Percentiles rank a stretch among this genome's conserved stretches.
Conservation (phyloP, 2,888 invertebrate genomes). For the Atherix ibis region DNA sequence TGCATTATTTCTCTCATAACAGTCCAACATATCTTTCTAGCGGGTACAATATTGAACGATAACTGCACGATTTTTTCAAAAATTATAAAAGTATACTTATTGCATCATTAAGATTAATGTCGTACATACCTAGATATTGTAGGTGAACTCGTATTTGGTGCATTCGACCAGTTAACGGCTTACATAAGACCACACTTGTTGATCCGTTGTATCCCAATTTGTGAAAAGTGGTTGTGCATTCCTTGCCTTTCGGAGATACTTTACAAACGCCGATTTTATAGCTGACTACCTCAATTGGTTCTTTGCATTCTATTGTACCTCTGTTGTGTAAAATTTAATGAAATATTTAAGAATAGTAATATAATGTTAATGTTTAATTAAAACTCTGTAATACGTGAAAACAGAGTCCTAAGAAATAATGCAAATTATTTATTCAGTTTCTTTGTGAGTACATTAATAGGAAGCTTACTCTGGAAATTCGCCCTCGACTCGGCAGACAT, state of each 20-base stretch:
- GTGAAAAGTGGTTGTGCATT: constrained; percentile 81
- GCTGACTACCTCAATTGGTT: constrained; percentile 85
- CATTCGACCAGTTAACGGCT: constrained; percentile 92
- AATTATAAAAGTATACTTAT: too few relatives aligned
- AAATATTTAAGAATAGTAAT: constrained; percentile 9
- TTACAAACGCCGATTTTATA: constrained; percentile 94
- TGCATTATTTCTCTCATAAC: too few relatives aligned
- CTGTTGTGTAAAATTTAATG: too few relatives aligned
- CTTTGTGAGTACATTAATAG: too few relatives aligned
- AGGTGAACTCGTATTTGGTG: constrained; percentile 98
- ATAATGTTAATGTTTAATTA: too few relatives aligned
- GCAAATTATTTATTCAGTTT: too few relatives aligned
- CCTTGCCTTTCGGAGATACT: constrained; percentile 83
- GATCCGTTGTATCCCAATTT: constrained; percentile 75
- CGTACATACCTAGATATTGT: constrained; percentile 80
- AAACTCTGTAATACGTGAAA: too few relatives aligned
- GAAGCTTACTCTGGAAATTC: constrained; percentile 73
- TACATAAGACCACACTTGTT: constrained; percentile 86
- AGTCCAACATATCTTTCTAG: too few relatives aligned
- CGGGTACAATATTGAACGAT: too few relatives aligned
- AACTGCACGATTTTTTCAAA: too few relatives aligned
- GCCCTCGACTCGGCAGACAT: constrained; percentile 88
- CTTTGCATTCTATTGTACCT: constrained; percentile 66
- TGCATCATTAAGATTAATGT: too few relatives aligned
- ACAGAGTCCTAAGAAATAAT: too few relatives aligned